Conservation (phyloP, 1,140 invertebrate genomes). For the Neelides sp. region DNA sequence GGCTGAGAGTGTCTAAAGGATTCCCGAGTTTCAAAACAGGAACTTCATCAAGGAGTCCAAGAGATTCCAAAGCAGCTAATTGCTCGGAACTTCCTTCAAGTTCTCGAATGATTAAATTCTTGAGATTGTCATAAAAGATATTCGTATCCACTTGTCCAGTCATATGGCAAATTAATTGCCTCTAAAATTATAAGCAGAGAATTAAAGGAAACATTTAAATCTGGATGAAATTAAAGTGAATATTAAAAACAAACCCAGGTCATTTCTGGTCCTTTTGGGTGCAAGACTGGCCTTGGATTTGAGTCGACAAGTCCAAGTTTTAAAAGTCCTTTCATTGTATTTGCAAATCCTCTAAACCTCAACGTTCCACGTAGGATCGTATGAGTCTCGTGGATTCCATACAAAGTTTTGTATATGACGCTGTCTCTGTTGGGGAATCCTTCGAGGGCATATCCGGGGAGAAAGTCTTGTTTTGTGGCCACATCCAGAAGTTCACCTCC, state of each 20-base stretch:
- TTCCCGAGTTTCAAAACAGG: conserved; percentile 67
- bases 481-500: conserved; percentile 69
- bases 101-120: conserved; percentile 58
- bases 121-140: conserved; percentile 88
- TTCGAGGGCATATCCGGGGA: conserved; percentile 93
- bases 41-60: conserved; percentile 74
- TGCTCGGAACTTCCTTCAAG: conserved; percentile 53
- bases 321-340: conserved; percentile 73
- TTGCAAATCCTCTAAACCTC: conserved; percentile 60
- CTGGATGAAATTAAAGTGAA: conserved; percentile 2
- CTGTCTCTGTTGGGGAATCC: conserved; percentile 95
- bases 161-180: conserved; percentile 72
- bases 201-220: conserved; percentile 1
- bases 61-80: conserved; percentile 58
- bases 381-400: conserved; percentile 58
- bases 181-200: conserved; percentile 39
- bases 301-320: conserved; percentile 76
- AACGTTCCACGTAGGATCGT: conserved; percentile 30
- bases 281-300: conserved; percentile 70
- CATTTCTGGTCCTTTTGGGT: conserved; percentile 86
- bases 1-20: conserved; percentile 80
- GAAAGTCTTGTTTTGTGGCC: conserved; percentile 64
- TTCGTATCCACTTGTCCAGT: conserved; percentile 69
- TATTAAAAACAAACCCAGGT: conserved; percentile 63
- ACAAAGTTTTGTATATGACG: conserved; percentile 71